Evolutionary conservation across 1,140 invertebrate species (phyloP).

Genomic region (Phthorimaea operculella): DNA sequence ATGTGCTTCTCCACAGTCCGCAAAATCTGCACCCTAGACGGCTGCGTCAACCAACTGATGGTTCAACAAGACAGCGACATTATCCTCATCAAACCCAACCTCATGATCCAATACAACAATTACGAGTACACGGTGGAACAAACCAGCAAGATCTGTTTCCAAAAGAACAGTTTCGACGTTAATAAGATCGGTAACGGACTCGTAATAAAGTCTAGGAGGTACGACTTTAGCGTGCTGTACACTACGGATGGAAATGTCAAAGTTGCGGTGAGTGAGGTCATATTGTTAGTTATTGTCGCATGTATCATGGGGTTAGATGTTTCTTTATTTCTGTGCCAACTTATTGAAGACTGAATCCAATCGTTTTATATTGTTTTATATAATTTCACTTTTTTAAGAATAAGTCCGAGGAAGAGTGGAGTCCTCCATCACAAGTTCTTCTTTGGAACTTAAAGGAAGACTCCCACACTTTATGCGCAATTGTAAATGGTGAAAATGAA

Average conservation of each 20-base stretch:
- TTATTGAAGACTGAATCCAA: no score
- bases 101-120: constrained; percentile 75
- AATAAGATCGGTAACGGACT: constrained; percentile 75
- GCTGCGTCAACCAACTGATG: constrained; percentile 70
- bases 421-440: no score
- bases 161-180: constrained; percentile 74
- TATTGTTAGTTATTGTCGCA: no score
- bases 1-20: constrained; percentile 69
- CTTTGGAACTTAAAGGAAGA: no score
- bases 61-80: constrained; percentile 69
- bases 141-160: constrained; percentile 73
- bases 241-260: constrained; percentile 76
- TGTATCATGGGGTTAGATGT: no score
- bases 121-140: constrained; percentile 73
- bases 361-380: no score
- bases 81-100: constrained; percentile 72
- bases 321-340: no score
- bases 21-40: constrained; percentile 70
- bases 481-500: no score
- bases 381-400: no score
- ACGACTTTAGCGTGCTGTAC: constrained; percentile 79
- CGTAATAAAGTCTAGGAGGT: constrained; percentile 74
- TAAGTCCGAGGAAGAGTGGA: no score
- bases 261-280: constrained; percentile 69
- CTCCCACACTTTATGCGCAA: no score